A percentile compares a stretch with the other conserved stretches of the same genome.
These are phyloP conservation scores for Clarias platycephalus DNA, from an alignment of 2,797 vertebrate genomes.

Conservation along the genomic window DNA sequence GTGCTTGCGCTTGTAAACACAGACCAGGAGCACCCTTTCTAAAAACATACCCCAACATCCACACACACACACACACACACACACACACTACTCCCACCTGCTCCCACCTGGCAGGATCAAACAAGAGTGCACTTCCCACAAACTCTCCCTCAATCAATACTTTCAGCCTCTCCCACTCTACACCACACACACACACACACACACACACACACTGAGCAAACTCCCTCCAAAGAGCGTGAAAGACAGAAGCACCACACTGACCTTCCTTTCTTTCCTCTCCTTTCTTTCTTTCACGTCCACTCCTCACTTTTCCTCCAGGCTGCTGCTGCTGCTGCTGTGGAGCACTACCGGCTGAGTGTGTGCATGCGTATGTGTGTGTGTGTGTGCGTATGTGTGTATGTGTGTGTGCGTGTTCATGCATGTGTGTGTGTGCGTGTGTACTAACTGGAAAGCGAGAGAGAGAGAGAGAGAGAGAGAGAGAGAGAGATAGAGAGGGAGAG, in stretches of 20 bases:
- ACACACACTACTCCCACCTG: slow-evolving; percentile 67
- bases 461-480: slow-evolving; percentile 61
- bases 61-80: slow-evolving; percentile 42
- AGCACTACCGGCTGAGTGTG: slow-evolving; percentile 45
- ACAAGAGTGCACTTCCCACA: slow-evolving; percentile 75
- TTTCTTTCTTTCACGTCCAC: slow-evolving; percentile 72
- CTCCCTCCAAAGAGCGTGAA: slow-evolving; percentile 62
- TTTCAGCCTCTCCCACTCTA: slow-evolving; percentile 68
- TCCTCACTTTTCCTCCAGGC: slow-evolving; percentile 67
- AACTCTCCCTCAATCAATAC: slow-evolving; percentile 80
- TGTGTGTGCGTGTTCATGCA: slow-evolving; percentile 37
- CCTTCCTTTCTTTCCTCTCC: slow-evolving; percentile 68
- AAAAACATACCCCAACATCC: slow-evolving; percentile 58
- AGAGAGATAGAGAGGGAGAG: slow-evolving; percentile 53
- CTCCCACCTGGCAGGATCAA: slow-evolving; percentile 76
- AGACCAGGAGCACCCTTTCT: slow-evolving; percentile 25
- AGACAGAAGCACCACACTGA: slow-evolving; percentile 71
- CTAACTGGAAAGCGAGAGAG: slow-evolving; percentile 66
- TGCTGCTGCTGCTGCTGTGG: slow-evolving; percentile 65
- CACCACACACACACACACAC: slow-evolving; percentile 58
- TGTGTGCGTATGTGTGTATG: slow-evolving; percentile 34
- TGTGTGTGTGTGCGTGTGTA: slow-evolving; percentile 43
- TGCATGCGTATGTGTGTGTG: slow-evolving; percentile 34
- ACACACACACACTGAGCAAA: slow-evolving; percentile 59
- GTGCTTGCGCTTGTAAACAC: slow-evolving; percentile 45